Base-by-base conservation (phyloP, 2,113 vertebrate species). In the Rynchops niger region DNA sequence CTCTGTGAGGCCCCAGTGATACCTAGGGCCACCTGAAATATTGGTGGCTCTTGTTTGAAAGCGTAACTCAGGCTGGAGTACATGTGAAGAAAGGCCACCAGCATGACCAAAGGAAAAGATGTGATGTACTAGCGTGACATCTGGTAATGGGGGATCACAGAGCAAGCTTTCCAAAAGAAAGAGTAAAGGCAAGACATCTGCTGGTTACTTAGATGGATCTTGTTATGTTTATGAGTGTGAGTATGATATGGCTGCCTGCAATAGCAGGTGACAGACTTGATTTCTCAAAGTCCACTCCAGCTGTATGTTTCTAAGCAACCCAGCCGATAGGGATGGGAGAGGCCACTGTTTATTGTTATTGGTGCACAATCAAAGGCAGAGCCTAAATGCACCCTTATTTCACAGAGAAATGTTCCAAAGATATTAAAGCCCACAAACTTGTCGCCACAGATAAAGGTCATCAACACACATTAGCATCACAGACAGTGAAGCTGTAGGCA, bases 301-400 rank as follows among this genome's bases (percentile, higher is more conserved):
- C 6, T 1, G 1, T 34, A 8, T 47, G 63, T 91, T 91, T 74
- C 91, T 79, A 78, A 90, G 95, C 86, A 96, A 79, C 65, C 6
- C 69, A 81, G 65, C 36, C 1, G 9, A 62, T 0, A 50, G 29
- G 22, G 65, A 76, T 84, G 56, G 88, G 52, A 89, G 65, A 89
- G 22, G 69, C 36, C 65, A 43, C 36, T 1, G 5, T 71, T 87
- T 90, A 34, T 52, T 90, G 17, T 61, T 83, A 61, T 21, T 63
- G 50, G 47, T 32, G 47, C 20, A 34, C 79, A 59, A 15, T 49
- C 52, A 79, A 93, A 95, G 63, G 47, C 40, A 88, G 70, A 65
- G 19, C 49, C 40, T 91, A 96, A 91, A 87, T 43, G 29, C 29
- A 83, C 42, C 40, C 11, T 91, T 58, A 81, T 73, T 92, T 94